A percentile compares a stretch with the other conserved stretches of the same genome.
Conservation (phyloP, 2,113 vertebrate genomes). For the Clinocottus analis region DNA sequence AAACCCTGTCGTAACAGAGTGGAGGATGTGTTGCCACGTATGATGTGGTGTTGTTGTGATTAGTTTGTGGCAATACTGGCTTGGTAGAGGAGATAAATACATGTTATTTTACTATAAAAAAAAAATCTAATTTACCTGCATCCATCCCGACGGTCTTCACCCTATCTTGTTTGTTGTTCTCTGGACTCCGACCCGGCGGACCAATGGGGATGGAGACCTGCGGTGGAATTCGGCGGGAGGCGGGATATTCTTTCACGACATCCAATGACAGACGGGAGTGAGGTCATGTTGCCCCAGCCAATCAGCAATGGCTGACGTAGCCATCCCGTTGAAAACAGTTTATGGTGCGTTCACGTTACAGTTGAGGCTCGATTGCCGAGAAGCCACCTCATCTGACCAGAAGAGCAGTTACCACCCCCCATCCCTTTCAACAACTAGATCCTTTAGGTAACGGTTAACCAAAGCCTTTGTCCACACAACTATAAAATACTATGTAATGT, state of each 20-base stretch:
- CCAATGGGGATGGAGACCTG: slow-evolving; percentile 68
- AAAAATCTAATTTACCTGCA: slow-evolving; percentile 81
- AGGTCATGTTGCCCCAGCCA: background rate
- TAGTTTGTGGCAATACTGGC: background rate
- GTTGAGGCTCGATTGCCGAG: background rate
- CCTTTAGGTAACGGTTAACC: background rate
- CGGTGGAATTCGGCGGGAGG: slow-evolving; percentile 42
- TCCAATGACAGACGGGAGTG: slow-evolving; percentile 35
- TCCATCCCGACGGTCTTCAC: slow-evolving; percentile 86
- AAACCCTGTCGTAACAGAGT: background rate
- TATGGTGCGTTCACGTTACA: slow-evolving; percentile 8
- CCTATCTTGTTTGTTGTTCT: slow-evolving; percentile 82
- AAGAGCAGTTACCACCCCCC: background rate
- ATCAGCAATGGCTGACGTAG: slow-evolving; percentile 33
- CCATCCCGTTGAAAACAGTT: slow-evolving; percentile 16
- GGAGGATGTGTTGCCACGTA: background rate
- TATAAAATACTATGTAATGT: background rate
- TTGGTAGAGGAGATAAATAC: background rate
- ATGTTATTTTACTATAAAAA: slow-evolving; percentile 23
- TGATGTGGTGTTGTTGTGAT: background rate
- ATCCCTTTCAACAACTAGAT: background rate
- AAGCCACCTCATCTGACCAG: background rate
- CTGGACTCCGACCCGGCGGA: slow-evolving; percentile 34
- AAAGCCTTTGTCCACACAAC: background rate
- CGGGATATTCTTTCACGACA: background rate